Evolutionary conservation across 2,113 vertebrate genomes (phyloP), one percentile per base, ranked within the genome.

Genomic region (Spea bombifrons): DNA sequence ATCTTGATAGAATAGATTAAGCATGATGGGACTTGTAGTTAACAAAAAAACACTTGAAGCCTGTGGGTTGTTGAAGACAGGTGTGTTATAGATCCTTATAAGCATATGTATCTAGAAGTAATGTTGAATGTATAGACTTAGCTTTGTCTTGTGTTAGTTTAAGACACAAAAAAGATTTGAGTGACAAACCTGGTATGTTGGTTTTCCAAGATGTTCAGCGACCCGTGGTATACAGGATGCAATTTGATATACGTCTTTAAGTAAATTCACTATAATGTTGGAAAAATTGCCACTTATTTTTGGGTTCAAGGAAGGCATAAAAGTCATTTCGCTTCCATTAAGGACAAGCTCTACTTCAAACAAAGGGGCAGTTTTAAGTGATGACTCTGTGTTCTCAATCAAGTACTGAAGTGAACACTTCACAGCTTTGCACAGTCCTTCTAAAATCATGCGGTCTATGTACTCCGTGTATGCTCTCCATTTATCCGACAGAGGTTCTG

Each of bases 281-380:
- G 85, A 90, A 84, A 95, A 94, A 91, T 92, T 94, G 64, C 84
- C 86, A 64, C 63, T 85, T 65, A 87, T 85, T 75, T 85, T 86
- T n/a, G 84, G 80, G 76, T 92, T 92, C 82, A 92, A 84, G 12
- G 91, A 85, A 82, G 86, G 87, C 71, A 89, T 85, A 87, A 92
- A 96, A 82, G 84, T 88, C 74, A 78, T 91, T 82, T 90, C 83
- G 47, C 82, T 87, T 71, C 82, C 84, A 75, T 85, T 90, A 83
- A 93, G 88, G 5, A 90, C 82, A 83, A 94, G 84, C 68, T 91
- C 89, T 71, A 91, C 86, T 85, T 94, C 92, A 84, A 94, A 94
- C 80, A 94, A 90, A 17, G 91, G 86, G 65, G 74, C 13, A 3
- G 88, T 87, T 73, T 84, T 88, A 74, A 86, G 88, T 49, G 82